These are phyloP conservation scores for Micromesistius poutassou DNA, from an alignment of 2,797 vertebrate species.

Conservation along the genomic window DNA sequence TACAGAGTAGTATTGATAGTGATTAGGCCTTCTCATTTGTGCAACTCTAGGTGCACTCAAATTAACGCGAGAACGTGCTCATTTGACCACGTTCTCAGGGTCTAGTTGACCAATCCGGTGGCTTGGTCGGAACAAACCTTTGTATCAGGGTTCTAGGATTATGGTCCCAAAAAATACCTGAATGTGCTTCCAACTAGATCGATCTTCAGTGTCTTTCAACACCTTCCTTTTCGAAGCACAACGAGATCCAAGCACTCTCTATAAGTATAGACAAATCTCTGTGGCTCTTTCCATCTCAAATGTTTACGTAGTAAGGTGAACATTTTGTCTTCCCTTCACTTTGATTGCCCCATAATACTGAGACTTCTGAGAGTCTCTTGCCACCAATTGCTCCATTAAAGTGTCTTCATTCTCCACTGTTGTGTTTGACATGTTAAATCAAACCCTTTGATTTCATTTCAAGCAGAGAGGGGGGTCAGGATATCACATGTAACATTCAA, in stretches of 20 bases:
- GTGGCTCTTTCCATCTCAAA: neutral
- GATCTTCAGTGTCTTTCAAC: neutral
- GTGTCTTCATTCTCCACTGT: neutral
- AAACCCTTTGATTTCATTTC: neutral
- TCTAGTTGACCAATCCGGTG: too few relatives aligned
- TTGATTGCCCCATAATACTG: neutral
- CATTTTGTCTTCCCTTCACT: neutral
- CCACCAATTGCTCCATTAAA: neutral
- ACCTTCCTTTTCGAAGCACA: neutral
- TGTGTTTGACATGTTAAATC: neutral
- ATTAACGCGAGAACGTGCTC: neutral
- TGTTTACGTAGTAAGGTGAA: neutral
- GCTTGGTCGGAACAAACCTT: neutral
- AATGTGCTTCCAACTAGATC: neutral
- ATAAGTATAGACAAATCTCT: neutral
- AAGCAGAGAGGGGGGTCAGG: neutral
- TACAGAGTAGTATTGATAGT: too few relatives aligned
- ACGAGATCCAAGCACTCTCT: neutral
- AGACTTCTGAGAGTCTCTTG: neutral
- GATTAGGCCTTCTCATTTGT: neutral
- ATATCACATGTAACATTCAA: neutral
- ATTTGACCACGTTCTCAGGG: neutral
- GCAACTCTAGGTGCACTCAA: too few relatives aligned
- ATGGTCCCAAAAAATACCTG: neutral
- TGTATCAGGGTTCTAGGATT: neutral